Evolutionary conservation across 1,140 invertebrate species (phyloP), one percentile per base, ranked within the genome.

Genomic region (Epicauta chinensis): DNA sequence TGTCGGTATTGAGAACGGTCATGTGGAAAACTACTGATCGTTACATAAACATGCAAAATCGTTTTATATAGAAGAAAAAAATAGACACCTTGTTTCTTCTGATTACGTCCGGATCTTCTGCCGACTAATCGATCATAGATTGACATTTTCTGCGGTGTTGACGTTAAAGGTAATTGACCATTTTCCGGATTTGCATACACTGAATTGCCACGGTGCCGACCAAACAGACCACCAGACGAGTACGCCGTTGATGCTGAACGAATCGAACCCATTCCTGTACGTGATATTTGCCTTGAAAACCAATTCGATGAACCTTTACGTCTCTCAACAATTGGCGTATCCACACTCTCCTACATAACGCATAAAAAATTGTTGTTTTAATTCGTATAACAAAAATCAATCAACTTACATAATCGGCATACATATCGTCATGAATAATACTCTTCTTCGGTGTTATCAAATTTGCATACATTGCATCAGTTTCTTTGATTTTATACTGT

Each of bases 201-300:
- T 10, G 83, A 80, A 56, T 74, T 74, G 9, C 62, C 66, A 12
- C 66, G 50, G 45, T 64, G 63, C 51, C 87, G 73, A 1, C 78
- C 77, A 55, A 89, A 89, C 11, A 89, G 76, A 23, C 84, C 80
- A 1, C 86, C 86, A 1, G 86, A 89, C 16, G 87, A 90, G 62
- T 90, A 90, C 0, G 86, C 85, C 0, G 87, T 90, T 0, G 86
- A 88, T 0, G 87, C 85, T 15, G 87, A 90, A 2, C 89, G 75
- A 12, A 89, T 80, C 0, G 87, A 90, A 1, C 87, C 87, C 78
- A 90, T 86, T 2, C 87, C 85, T 74, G 90, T 87, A 57, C 87
- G 72, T 3, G 84, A 89, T 31, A 91, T 84, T 65, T 89, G 86
- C 15, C 88, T 75, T 48, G 86, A 84, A 49, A 92, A 83, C 89